Conservation (phyloP, 2,797 vertebrate species). For the Darevskia mixta region DNA sequence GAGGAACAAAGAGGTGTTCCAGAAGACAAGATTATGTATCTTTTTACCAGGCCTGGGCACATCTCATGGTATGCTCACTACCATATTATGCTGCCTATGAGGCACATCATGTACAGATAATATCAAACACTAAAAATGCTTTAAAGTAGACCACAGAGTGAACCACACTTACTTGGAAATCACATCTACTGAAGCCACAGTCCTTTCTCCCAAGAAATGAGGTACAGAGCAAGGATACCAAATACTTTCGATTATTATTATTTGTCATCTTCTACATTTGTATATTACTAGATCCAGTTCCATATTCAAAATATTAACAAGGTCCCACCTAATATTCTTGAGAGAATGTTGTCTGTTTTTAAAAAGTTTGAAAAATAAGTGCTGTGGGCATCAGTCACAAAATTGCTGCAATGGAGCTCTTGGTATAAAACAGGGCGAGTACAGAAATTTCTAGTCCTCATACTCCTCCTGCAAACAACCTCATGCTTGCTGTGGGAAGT, state of each 20-base stretch:
- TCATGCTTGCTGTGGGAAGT: too few species aligned
- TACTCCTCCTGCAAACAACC: too few species aligned
- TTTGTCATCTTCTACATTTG: conserved; percentile 52
- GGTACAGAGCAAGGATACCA: conserved; percentile 40
- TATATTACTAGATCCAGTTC: conserved; percentile 62
- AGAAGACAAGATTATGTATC: not conserved
- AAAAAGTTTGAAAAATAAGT: conserved; percentile 61
- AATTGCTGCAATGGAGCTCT: too few species aligned
- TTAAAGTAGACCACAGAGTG: not conserved
- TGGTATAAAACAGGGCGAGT: too few species aligned
- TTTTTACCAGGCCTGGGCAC: not conserved
- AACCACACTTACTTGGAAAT: not conserved
- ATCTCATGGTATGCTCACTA: not conserved
- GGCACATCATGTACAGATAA: too few species aligned
- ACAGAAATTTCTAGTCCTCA: too few species aligned
- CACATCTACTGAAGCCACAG: not conserved
- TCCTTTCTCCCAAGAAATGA: not conserved
- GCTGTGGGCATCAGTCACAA: too few species aligned
- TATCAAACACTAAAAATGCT: not conserved
- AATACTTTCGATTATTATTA: conserved; percentile 54
- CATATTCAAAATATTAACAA: not conserved
- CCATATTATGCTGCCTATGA: not conserved
- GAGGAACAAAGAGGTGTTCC: not conserved
- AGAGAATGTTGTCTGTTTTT: conserved; percentile 63
- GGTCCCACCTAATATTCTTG: conserved; percentile 48